These are phyloP conservation scores for Eurystomus gularis DNA, from an alignment of 2,113 vertebrate species.

Conservation along the genomic window DNA sequence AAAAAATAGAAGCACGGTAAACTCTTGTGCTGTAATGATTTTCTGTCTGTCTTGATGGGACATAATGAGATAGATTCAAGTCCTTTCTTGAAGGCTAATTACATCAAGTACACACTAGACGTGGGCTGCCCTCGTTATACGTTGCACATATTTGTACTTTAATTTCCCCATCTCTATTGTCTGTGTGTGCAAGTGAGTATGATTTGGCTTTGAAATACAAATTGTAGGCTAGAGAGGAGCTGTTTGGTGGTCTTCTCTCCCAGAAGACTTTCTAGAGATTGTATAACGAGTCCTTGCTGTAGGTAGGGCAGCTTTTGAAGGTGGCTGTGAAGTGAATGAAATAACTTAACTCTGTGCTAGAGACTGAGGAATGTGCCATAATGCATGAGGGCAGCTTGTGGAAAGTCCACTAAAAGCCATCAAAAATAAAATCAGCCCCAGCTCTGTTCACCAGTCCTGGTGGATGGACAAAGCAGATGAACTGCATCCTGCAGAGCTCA, in stretches of 20 bases:
- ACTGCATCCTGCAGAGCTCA: not conserved
- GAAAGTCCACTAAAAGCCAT: not conserved
- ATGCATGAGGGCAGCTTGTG: not conserved
- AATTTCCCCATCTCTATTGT: not conserved
- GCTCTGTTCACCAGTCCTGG: not conserved
- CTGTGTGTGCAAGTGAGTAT: not conserved
- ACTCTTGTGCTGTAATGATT: constrained; percentile 50
- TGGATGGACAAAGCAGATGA: not conserved
- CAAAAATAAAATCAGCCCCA: not conserved
- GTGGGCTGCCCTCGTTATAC: not conserved
- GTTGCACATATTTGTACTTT: not conserved
- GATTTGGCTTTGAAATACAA: constrained; percentile 17
- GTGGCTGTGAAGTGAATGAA: not conserved
- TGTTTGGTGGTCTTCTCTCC: not conserved
- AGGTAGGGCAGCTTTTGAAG: not conserved
- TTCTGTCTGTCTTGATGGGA: constrained; percentile 59
- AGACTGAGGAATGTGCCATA: not conserved
- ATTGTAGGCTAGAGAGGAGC: not conserved
- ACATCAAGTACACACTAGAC: not conserved
- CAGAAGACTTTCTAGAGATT: not conserved
- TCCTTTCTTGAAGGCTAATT: constrained; percentile 58
- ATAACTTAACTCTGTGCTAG: not conserved
- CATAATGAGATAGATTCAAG: constrained; percentile 51
- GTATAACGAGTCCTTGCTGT: not conserved
- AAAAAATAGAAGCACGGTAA: not conserved